phyloP scores from a whole-genome alignment of 2,888 invertebrate genomes.

The Cryptophagus acutangulus region DNA sequence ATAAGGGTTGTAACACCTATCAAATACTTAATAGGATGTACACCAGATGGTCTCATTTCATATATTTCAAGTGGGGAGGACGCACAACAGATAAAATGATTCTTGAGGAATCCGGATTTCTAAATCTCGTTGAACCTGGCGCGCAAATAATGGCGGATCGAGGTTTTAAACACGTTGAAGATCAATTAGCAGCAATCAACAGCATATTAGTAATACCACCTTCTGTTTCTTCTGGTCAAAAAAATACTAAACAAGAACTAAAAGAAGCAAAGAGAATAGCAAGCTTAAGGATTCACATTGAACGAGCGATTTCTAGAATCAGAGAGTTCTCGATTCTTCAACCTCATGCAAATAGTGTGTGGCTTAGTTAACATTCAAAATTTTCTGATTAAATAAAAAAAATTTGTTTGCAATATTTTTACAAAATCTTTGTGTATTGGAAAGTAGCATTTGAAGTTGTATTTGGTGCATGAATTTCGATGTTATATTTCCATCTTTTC shows the following conservation, averaged over 20 bases:
- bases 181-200: neutral
- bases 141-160: slow-evolving; percentile 11
- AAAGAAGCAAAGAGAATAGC: slow-evolving; percentile 2
- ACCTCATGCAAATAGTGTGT: slow-evolving; percentile 1
- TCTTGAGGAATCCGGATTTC: slow-evolving; percentile 21
- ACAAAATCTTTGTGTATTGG: neutral
- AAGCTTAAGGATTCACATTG: slow-evolving; percentile 7
- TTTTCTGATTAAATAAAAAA: neutral
- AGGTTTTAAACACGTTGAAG: slow-evolving; percentile 8
- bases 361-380: slow-evolving; percentile 1
- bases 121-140: slow-evolving; percentile 11
- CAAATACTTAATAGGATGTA: slow-evolving; percentile 27
- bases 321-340: slow-evolving; percentile 5
- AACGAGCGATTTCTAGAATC: slow-evolving; percentile 3
- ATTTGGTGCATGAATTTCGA: no score
- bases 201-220: neutral
- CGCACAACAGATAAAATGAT: slow-evolving; percentile 27
- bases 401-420: neutral
- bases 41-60: slow-evolving; percentile 32
- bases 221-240: neutral
- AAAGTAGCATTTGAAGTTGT: no score
- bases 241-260: neutral
- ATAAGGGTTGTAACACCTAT: slow-evolving; percentile 31
- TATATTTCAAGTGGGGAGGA: slow-evolving; percentile 30
- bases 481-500: no score